Percentiles rank a stretch among this genome's conserved stretches.
These are phyloP conservation scores for Drosophila sproati DNA, from an alignment of 1,140 invertebrate genomes.

Conservation along the genomic window DNA sequence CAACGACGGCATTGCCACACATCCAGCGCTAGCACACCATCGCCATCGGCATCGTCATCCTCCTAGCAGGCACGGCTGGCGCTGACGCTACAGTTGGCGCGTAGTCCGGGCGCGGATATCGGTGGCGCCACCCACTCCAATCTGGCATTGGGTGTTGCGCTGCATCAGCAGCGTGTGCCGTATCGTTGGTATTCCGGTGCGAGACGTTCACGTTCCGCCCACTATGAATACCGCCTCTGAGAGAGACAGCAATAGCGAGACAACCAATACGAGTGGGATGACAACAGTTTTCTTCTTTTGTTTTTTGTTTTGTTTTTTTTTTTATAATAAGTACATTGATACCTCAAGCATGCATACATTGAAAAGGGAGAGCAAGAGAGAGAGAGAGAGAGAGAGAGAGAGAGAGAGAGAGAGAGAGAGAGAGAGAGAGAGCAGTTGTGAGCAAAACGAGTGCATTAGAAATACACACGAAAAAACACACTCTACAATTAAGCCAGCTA, in stretches of 20 bases:
- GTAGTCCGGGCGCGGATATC: constrained; percentile 77
- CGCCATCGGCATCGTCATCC: constrained; percentile 72
- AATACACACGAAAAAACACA: not conserved
- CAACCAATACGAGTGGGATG: not conserved
- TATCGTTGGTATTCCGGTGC: constrained; percentile 83
- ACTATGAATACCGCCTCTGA: constrained; percentile 80
- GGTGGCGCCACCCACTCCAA: constrained; percentile 26
- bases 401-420: not conserved
- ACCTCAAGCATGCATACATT: constrained; percentile 39
- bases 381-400: not conserved
- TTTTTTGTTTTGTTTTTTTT: not conserved
- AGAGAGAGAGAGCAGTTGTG: constrained; percentile 11
- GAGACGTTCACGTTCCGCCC: constrained; percentile 77
- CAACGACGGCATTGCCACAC: constrained; percentile 63
- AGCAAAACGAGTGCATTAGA: not conserved
- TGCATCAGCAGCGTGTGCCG: constrained; percentile 67
- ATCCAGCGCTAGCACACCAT: constrained; percentile 67
- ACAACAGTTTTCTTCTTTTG: constrained; percentile 1
- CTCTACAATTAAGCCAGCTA: not conserved
- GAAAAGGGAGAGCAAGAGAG: constrained; percentile 7
- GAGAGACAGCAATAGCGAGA: not conserved
- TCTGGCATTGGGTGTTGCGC: constrained; percentile 36
- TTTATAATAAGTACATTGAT: constrained; percentile 30
- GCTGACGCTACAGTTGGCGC: constrained; percentile 78
- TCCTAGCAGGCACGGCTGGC: constrained; percentile 80